Evolutionary conservation across 2,888 invertebrate species (phyloP).

Genomic region (Saturnia pavonia): DNA sequence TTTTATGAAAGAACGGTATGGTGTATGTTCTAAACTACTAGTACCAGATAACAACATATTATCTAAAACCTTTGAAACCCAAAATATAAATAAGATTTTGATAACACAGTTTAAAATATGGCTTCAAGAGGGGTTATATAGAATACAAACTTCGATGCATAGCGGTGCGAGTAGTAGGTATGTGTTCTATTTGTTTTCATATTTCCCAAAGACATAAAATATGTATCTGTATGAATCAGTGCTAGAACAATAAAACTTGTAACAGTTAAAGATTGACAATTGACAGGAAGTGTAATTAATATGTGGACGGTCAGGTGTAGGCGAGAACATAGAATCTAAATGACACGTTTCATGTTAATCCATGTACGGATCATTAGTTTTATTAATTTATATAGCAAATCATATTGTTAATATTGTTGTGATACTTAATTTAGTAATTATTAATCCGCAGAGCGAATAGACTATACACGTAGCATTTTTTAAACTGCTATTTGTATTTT

Average conservation of each 20-base stretch:
- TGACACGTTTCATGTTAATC: slow-evolving; percentile 37
- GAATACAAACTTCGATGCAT: slow-evolving; percentile 42
- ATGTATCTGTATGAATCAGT: slow-evolving; percentile 35
- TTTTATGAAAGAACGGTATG: not conserved
- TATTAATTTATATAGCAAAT: not conserved
- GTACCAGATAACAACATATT: too few relatives aligned
- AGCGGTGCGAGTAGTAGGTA: slow-evolving; percentile 44
- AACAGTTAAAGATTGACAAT: slow-evolving; percentile 43
- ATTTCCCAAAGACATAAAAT: slow-evolving; percentile 39
- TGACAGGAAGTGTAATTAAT: slow-evolving; percentile 46
- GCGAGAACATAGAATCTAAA: slow-evolving; percentile 40
- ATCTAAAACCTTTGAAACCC: too few relatives aligned
- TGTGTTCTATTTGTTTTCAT: slow-evolving; percentile 38
- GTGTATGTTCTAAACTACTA: not conserved
- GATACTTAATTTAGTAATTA: not conserved
- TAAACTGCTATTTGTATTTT: not conserved
- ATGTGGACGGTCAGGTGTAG: slow-evolving; percentile 40
- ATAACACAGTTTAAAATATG: not conserved
- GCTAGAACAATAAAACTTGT: slow-evolving; percentile 43
- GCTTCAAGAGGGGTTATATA: not conserved
- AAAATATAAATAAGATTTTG: not conserved
- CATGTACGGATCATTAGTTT: not conserved
- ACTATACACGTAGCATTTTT: not conserved
- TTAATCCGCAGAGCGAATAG: not conserved
- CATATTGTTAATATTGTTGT: not conserved